A percentile compares a stretch with the other conserved stretches of the same genome.
phyloP scores from a whole-genome alignment of 2,797 vertebrate genomes.

The Anolis apletophallus region DNA sequence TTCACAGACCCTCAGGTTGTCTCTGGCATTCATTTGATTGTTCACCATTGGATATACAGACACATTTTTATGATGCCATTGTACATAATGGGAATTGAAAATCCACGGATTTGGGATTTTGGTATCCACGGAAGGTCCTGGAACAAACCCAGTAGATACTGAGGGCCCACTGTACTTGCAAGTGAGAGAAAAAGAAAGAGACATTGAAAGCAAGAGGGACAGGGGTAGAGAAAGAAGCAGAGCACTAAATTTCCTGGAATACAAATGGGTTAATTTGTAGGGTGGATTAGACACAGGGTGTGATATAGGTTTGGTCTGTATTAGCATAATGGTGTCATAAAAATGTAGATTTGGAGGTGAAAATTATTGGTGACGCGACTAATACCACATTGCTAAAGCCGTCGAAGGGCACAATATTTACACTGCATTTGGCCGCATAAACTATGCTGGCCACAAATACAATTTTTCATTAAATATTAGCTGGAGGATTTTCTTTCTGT shows the following conservation, averaged over 20 bases:
- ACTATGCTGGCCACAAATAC: slow-evolving; percentile 75
- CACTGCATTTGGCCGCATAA: slow-evolving; percentile 81
- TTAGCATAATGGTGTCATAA: slow-evolving; percentile 77
- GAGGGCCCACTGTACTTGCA: background rate
- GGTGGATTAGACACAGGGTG: slow-evolving; percentile 70
- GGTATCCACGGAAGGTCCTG: too few species aligned
- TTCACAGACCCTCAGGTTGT: too few species aligned
- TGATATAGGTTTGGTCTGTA: slow-evolving; percentile 72
- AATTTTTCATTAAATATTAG: slow-evolving; percentile 79
- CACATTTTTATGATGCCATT: too few species aligned
- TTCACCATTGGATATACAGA: too few species aligned
- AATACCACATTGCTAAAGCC: slow-evolving; percentile 76
- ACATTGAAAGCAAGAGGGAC: too few species aligned
- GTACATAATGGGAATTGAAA: too few species aligned
- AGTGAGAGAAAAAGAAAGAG: too few species aligned
- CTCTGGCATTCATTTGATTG: too few species aligned
- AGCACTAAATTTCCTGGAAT: slow-evolving; percentile 57
- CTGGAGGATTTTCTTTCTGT: slow-evolving; percentile 75
- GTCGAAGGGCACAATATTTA: slow-evolving; percentile 81
- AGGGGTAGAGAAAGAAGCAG: too few species aligned
- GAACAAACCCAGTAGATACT: too few species aligned
- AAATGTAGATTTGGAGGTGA: slow-evolving; percentile 77
- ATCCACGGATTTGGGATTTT: too few species aligned
- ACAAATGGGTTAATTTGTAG: slow-evolving; percentile 79
- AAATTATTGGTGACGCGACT: slow-evolving; percentile 77